Conservation (phyloP, 2,113 vertebrate species). For the Symphodus melops region DNA sequence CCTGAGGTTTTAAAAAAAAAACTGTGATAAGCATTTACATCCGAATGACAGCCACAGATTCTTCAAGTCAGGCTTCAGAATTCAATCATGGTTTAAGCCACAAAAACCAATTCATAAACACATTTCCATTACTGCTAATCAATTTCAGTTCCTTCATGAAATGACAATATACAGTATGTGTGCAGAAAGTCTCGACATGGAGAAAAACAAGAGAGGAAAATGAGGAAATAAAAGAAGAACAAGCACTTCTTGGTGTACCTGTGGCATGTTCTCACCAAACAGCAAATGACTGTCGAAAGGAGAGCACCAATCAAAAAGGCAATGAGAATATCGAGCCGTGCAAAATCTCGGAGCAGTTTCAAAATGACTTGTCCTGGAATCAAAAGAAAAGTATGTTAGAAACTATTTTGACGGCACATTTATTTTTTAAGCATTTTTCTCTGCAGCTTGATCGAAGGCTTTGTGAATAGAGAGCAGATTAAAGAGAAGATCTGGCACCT, state of each 20-base stretch:
- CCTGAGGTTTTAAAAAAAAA: slow-evolving; percentile 16
- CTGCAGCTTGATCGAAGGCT: neutral
- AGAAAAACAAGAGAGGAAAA: neutral
- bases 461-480: neutral
- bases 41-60: neutral
- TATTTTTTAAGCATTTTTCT: neutral
- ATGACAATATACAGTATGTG: neutral
- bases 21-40: neutral
- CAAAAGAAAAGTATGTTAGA: neutral
- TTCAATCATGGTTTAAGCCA: no score
- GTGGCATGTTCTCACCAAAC: slow-evolving; percentile 21
- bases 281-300: slow-evolving; percentile 41
- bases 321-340: neutral
- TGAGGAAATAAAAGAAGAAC: accelerated
- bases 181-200: neutral
- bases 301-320: slow-evolving; percentile 47
- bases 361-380: neutral
- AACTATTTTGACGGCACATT: neutral
- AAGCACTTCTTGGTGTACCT: slow-evolving; percentile 42
- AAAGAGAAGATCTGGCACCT: neutral
- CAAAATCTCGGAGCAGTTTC: accelerated
- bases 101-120: no score
- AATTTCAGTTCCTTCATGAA: no score
- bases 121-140: no score
- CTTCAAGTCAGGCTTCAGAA: neutral